Evolutionary conservation across 1,140 invertebrate species (phyloP), one percentile per base, ranked within the genome.

Genomic region (Marisa cornuarietis): DNA sequence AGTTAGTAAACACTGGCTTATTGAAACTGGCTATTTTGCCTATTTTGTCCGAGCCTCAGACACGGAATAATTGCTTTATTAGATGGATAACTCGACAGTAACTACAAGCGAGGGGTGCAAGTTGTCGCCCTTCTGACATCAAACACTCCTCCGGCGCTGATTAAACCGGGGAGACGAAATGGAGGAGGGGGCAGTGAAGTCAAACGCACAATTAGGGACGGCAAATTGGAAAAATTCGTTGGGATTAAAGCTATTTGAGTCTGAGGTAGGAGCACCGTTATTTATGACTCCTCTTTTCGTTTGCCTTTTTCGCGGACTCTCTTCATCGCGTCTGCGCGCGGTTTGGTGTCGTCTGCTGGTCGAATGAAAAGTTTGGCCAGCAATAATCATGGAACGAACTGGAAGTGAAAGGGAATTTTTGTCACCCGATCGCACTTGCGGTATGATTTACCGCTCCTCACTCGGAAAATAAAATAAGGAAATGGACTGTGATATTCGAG

Each of bases 181-280:
- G 58, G 42, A 66, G 54, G 22, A 26, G 61, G 63, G 80, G 80
- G 26, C 72, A 78, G 14, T 16, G 26, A 66, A 75, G 80, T 72
- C 80, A 42, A 31, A 61, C 72, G 52, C 51, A 81, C 80, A 81
- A 81, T 81, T 81, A 81, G 62, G 69, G 31, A 31, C 31, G 61
- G 80, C 80, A 81, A 81, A 81, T 81, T 81, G 80, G 80, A 81
- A 78, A 81, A 78, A 78, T 81, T 81, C 71, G 61, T 31, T 31
- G 63, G 68, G 76, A 69, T 73, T 68, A 71, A 72, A 68, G 69
- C 71, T 75, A 73, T 78, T 78, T 78, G 76, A 68, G 58, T 49
- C 72, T 63, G 76, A 69, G 63, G 62, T 31, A 65, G 76, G 77
- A 61, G 52, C 52, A 18, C 6, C 14, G 71, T 81, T 81, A 81